Percentiles rank a stretch among this genome's conserved stretches.
Evolutionary conservation across 30 jellyfish, hydroid and myxozoan genomes (phyloP).

Genomic region (Hydractinia echinata): DNA sequence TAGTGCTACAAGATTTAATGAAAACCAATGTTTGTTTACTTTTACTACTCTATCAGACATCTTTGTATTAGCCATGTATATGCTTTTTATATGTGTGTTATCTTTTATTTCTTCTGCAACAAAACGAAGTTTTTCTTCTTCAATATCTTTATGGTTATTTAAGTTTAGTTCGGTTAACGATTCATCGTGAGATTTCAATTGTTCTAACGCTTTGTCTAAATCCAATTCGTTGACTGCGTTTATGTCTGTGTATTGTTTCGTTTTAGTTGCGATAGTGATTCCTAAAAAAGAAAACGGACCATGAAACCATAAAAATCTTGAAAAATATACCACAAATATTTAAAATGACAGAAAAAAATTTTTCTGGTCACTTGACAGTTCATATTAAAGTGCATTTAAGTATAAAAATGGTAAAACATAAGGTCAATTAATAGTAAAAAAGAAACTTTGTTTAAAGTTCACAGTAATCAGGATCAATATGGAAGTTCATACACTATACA

Average conservation of each 20-base stretch:
- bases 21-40: conserved; percentile 35
- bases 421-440: too few relatives aligned
- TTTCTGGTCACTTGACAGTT: too few relatives aligned
- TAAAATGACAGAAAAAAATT: not conserved
- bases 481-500: too few relatives aligned
- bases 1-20: conserved; percentile 32
- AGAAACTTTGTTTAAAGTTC: too few relatives aligned
- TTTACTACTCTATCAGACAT: conserved; percentile 54
- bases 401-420: too few relatives aligned
- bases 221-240: conserved; percentile 84
- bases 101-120: conserved; percentile 53
- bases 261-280: conserved; percentile 59
- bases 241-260: conserved; percentile 69
- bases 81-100: conserved; percentile 41
- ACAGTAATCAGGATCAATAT: too few relatives aligned
- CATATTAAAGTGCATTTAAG: too few relatives aligned
- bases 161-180: conserved; percentile 62
- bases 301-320: not conserved
- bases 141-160: conserved; percentile 80
- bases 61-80: conserved; percentile 67
- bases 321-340: not conserved
- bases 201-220: conserved; percentile 57
- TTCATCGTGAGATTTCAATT: conserved; percentile 49
- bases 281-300: conserved; percentile 34
- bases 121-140: conserved; percentile 40